Evolutionary conservation across 2,797 vertebrate genomes (phyloP), one percentile per base, ranked within the genome.

Genomic region (Hirundo rustica): DNA sequence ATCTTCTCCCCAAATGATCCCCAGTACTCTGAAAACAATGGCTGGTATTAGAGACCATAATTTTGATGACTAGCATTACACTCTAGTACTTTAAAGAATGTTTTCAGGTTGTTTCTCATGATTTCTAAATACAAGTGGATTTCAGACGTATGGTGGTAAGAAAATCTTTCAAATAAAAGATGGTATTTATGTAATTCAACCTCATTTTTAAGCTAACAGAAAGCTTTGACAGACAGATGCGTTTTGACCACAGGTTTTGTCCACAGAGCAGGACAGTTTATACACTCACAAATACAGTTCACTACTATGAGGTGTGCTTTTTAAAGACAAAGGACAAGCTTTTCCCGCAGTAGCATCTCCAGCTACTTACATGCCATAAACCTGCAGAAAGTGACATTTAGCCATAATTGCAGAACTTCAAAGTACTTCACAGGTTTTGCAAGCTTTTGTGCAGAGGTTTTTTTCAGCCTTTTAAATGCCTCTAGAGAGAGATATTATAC

Each of bases 341-440:
- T 85, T 88, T 64, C 79, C 40, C 32, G 16, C 25, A 73, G 27
- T 34, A 83, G 66, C 58, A 81, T 86, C 73, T 83, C 48, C 50
- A 88, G 60, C 88, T 95, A 86, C 85, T 84, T 72, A 92, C 38
- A 76, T 60, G 32, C 26, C 58, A 58, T 68, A 93, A 92, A 95
- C 26, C 50, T 88, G 62, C 73, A 88, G 66, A 93, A 95, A 83
- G 54, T 62, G 80, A 71, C 44, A 86, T 47, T 88, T 70, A 92
- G 27, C 40, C 8, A 6, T 66, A 95, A 94, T 9, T 79, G 55
- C 47, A 84, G 62, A 92, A 84, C 83, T 92, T 93, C 44, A 64
- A 91, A 93, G 67, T 74, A 89, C 36, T 73, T 64, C 42, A 40
- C 4, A 1, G 0, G 5, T 87, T 94, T 89, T 66, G 55, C 54